Base-by-base conservation (phyloP, 2,797 vertebrate genomes). In the Babyrousa celebensis region DNA sequence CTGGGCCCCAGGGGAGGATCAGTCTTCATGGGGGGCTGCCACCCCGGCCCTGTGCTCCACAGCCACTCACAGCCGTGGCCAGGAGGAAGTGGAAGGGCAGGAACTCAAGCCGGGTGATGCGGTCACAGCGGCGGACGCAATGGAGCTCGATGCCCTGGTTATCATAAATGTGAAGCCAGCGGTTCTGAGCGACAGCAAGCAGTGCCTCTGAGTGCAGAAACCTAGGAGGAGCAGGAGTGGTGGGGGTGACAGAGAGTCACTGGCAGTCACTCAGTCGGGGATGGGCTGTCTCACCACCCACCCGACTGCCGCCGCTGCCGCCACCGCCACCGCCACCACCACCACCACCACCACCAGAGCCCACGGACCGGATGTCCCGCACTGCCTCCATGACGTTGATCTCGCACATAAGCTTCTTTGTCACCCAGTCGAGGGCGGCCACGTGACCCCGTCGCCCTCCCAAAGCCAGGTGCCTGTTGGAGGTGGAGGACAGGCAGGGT, bases 81-180 rank as follows among this genome's bases (percentile, higher is more conserved):
- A 99, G 98, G 54, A 99, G 97, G 89, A 99, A 99, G 97, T 99
- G 99, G 97, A 99, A 99, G 2, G 99, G 99, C 74, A 99, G 99
- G 97, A 99, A 99, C 97, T 99, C 99, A 98, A 99, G 99, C 6
- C 98, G 98, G 2, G 99, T 98, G 63, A 99, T 98, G 0, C 99
- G 99, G 4, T 99, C 99, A 97, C 99, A 99, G 87, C 99, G 99
- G 92, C 99, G 99, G 65, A 99, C 97, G 88, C 99, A 99, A 96
- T 99, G 99, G 62, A 99, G 99, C 98, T 99, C 99, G 5, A 99
- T 98, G 25, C 99, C 99, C 3, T 98, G 99, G 65, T 98, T 99
- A 98, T 99, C 99, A 0, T 99, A 99, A 68, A 99, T 99, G 78
- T 99, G 97, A 14, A 99, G 98, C 99, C 99, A 99, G 96, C 99